These are phyloP conservation scores for Daubentonia madagascariensis DNA, from an alignment of 2,113 vertebrate genomes.

Conservation along the genomic window DNA sequence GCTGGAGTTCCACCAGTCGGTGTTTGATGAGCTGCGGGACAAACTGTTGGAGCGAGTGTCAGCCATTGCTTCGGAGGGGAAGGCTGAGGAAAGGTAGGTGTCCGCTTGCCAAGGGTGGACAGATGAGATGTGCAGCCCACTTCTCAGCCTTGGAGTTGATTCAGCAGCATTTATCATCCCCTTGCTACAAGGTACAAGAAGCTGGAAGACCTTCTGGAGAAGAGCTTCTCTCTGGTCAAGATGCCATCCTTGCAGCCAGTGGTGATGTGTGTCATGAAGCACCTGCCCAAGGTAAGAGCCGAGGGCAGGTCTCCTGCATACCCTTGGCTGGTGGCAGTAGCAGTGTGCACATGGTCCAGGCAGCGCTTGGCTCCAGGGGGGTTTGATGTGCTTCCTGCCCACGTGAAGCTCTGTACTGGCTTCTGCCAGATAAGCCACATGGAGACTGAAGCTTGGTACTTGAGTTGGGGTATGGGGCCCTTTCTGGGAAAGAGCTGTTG, in stretches of 20 bases:
- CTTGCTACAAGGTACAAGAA: slow-evolving; percentile 89
- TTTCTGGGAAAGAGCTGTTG: background rate
- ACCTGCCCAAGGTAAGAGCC: slow-evolving; percentile 90
- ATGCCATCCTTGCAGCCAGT: slow-evolving; percentile 98
- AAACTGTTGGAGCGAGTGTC: slow-evolving; percentile 97
- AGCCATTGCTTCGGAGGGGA: slow-evolving; percentile 92
- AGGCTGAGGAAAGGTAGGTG: slow-evolving; percentile 91
- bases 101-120: fast-evolving
- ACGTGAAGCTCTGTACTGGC: fast-evolving
- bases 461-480: background rate
- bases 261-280: slow-evolving; percentile 99
- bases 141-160: fast-evolving
- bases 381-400: background rate
- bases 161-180: fast-evolving
- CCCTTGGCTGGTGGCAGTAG: background rate
- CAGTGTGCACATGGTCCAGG: fast-evolving
- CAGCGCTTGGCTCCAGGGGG: fast-evolving
- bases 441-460: background rate
- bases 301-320: fast-evolving
- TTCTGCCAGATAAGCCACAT: background rate
- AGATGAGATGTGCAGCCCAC: fast-evolving
- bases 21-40: slow-evolving; percentile 97
- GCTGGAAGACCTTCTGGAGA: slow-evolving; percentile 96
- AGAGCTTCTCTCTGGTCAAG: slow-evolving; percentile 97
- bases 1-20: slow-evolving; percentile 98